phyloP scores from a whole-genome alignment of 2,797 vertebrate genomes.

The Manis javanica region DNA sequence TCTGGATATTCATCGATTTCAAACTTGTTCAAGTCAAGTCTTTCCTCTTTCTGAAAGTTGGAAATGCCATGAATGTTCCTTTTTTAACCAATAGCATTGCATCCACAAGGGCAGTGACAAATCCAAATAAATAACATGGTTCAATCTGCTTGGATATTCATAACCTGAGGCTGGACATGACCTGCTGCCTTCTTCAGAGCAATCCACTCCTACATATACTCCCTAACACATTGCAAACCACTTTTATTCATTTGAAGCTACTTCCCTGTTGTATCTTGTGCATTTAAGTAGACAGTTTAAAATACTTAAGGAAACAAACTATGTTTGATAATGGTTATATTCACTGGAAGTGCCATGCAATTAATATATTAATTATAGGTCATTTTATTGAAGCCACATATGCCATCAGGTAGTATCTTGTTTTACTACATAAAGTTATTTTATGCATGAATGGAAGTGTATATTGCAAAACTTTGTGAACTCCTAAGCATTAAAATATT shows the following conservation, averaged over 20 bases:
- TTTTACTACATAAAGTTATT: conserved; percentile 12
- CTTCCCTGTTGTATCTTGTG: background rate
- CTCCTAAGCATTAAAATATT: conserved; percentile 2
- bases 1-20: background rate
- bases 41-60: background rate
- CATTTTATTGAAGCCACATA: conserved; percentile 17
- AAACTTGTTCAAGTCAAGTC: background rate
- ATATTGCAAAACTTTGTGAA: background rate
- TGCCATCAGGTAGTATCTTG: background rate
- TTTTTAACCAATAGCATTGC: background rate
- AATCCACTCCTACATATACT: background rate
- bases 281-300: background rate
- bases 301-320: background rate
- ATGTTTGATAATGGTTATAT: background rate
- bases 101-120: background rate
- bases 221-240: background rate
- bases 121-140: background rate
- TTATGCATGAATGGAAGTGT: background rate
- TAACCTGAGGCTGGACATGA: background rate
- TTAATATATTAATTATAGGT: background rate
- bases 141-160: background rate
- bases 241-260: background rate
- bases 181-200: background rate
- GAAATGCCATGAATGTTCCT: background rate
- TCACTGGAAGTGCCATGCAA: background rate